Evolutionary conservation across 2,113 vertebrate genomes (phyloP).

Genomic region (Geothlypis trichas): DNA sequence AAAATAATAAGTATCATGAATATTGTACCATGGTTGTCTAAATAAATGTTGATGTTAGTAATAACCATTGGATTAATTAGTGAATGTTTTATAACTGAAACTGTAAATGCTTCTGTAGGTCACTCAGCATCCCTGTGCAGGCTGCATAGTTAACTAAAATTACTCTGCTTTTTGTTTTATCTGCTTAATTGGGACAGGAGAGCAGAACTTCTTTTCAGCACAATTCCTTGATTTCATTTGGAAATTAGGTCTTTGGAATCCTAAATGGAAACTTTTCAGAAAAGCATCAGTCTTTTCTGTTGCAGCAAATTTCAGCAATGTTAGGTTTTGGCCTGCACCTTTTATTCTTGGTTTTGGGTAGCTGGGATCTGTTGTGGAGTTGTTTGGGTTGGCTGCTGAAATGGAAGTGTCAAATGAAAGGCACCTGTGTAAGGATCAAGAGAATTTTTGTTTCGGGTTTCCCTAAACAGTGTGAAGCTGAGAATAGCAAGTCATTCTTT

Average conservation of each 20-base stretch:
- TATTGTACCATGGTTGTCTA: background rate
- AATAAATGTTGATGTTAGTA: conserved; percentile 15
- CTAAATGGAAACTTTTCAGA: background rate
- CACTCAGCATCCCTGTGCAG: background rate
- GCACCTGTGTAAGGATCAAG: background rate
- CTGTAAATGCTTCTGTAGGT: background rate
- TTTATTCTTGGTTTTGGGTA: background rate
- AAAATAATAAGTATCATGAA: conserved; percentile 15
- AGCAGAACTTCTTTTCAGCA: background rate
- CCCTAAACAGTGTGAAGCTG: background rate
- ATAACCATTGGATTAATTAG: conserved; percentile 10
- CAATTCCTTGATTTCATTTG: conserved; percentile 19
- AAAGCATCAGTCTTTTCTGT: background rate
- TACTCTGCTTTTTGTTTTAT: background rate
- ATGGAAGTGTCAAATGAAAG: background rate
- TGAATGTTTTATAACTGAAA: conserved; percentile 1
- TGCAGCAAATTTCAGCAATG: background rate
- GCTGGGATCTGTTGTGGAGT: background rate
- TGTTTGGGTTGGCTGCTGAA: background rate
- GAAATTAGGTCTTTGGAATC: conserved; percentile 25
- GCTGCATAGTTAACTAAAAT: background rate
- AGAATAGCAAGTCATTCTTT: background rate
- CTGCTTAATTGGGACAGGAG: background rate
- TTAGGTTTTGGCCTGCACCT: background rate
- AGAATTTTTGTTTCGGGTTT: background rate